These are phyloP conservation scores for Ictalurus furcatus DNA, from an alignment of 2,113 vertebrate genomes.

Conservation along the genomic window DNA sequence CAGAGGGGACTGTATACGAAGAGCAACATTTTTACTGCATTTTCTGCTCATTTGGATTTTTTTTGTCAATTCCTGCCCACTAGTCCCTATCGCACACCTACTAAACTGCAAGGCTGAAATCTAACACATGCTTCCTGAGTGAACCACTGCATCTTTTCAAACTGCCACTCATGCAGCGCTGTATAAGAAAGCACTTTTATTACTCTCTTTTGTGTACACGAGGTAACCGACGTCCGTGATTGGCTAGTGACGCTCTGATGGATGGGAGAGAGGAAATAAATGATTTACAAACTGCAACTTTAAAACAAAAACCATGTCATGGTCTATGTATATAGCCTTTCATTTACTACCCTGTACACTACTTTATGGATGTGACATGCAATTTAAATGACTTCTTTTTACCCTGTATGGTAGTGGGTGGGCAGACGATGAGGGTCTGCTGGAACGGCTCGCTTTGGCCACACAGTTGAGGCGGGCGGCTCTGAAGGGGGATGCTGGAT, in stretches of 20 bases:
- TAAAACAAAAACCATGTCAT: background rate
- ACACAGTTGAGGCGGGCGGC: slow-evolving; percentile 87
- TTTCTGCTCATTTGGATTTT: background rate
- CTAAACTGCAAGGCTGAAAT: background rate
- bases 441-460: slow-evolving; percentile 94
- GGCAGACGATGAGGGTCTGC: slow-evolving; percentile 98
- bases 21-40: no score
- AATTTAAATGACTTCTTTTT: slow-evolving; percentile 44
- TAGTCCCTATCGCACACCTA: background rate
- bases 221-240: background rate
- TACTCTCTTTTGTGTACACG: background rate
- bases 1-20: no score
- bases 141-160: background rate
- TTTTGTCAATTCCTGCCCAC: background rate
- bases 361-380: background rate
- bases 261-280: background rate
- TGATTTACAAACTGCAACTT: background rate
- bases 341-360: background rate
- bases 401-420: slow-evolving; percentile 95
- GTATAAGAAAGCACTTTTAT: background rate
- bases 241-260: background rate
- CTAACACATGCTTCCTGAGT: background rate
- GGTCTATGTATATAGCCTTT: background rate
- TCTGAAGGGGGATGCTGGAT: slow-evolving; percentile 89
- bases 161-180: background rate